phyloP scores from a whole-genome alignment of 2,113 vertebrate species.

The Gasterosteus aculeatus region DNA sequence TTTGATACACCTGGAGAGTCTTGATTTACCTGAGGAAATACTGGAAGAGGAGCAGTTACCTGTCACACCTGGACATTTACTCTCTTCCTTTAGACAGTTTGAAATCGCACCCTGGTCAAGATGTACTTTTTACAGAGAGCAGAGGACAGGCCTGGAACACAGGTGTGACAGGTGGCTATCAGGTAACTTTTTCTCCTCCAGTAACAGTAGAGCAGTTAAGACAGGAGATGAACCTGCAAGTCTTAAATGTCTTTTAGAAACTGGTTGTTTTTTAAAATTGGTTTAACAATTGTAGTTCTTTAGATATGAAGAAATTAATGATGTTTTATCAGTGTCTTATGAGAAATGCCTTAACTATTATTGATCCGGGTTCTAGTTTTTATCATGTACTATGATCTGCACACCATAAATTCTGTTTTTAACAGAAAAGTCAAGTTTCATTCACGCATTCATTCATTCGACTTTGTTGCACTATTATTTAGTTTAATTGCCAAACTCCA shows the following conservation, averaged over 20 bases:
- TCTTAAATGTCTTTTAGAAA: conserved; percentile 9
- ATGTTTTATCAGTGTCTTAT: not conserved
- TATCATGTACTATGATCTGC: not conserved
- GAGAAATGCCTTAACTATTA: not conserved
- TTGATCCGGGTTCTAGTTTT: not conserved
- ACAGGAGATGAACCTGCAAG: not conserved
- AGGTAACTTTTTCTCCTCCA: not conserved
- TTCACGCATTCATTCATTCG: not conserved
- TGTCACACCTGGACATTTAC: not conserved
- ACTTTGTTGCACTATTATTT: not conserved
- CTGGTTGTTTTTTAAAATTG: not conserved
- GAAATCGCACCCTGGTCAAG: not conserved
- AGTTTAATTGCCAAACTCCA: not conserved
- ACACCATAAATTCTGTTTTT: not conserved
- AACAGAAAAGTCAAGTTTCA: not conserved
- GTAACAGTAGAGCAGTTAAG: not conserved
- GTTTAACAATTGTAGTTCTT: not conserved
- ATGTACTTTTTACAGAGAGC: not conserved
- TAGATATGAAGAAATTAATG: not conserved
- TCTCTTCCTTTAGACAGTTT: not conserved
- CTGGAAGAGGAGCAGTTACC: conserved; percentile 1
- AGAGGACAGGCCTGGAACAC: conserved; percentile 2
- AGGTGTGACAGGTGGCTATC: not conserved
- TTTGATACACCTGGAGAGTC: conserved; percentile 35
- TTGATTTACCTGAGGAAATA: conserved; percentile 10